Evolutionary conservation across 1,140 invertebrate genomes (phyloP), one percentile per base, ranked within the genome.

Genomic region (Scaptodrosophila lebanonensis): DNA sequence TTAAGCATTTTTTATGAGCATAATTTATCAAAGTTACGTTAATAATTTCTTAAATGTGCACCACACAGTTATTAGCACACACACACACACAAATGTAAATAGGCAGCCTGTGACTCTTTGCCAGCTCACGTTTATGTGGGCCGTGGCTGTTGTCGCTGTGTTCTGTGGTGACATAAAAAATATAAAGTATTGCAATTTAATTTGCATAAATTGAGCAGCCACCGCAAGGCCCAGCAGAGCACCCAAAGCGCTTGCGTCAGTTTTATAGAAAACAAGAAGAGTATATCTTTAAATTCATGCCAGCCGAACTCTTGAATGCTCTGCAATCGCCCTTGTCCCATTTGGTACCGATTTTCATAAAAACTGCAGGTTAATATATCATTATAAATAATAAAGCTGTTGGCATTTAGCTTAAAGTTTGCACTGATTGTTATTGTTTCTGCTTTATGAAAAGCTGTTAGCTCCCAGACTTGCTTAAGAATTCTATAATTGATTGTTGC

Each of bases 21-120:
- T 82, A 59, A 79, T 79, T 79, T 79, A 79, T 79, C 75, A 79
- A 79, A 79, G 73, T 82, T 79, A 73, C 45, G 65, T 77, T 82
- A 73, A 82, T 77, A 73, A 77, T 77, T 77, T 82, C 59, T 54
- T 30, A 53, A 62, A 36, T 52, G 38, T 53, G 30, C 25, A 11
- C 48, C 22, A 30, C 39, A 53, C 13, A 25, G 30, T 27, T 35
- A 29, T 20, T 29, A 13, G 38, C 16, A 43, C 9, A 33, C 20
- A 42, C 18, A 35, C 15, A 44, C 27, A 20, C 12, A 1, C 52
- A 48, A 3, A 36, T 39, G 30, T 39, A 40, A 39, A 35, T 44
- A 32, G 45, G 53, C 35, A 44, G 18, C 49, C 32, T 30, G 43
- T 38, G n/a, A 4, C 48, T 22, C 32, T 40, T 6, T 58, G 32